Evolutionary conservation across 2,797 vertebrate species (phyloP), one percentile per base, ranked within the genome.

Genomic region (Rhinophrynus dorsalis): DNA sequence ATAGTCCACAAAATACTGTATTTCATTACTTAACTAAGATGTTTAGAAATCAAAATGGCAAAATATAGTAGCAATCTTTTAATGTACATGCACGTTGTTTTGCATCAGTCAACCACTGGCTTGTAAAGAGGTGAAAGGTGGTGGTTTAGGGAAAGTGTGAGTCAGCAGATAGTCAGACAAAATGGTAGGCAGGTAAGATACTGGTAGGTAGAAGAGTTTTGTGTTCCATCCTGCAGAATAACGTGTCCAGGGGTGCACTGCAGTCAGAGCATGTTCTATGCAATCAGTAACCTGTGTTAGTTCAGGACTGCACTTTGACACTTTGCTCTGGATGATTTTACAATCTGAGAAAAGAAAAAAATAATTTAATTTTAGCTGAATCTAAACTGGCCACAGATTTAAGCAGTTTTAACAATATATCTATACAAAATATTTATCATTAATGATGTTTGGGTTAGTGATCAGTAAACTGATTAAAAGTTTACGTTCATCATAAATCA

Each of bases 181-280:
- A 1, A 24, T 51, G 6, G 78, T 78, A 4, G 84, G 86, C 65
- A 85, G 40, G 69, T 86, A 88, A 75, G 84, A 88, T 72, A 87
- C 7, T 0, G 81, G 85, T 1, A 86, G 1, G 42, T 56, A 52
- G 29, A 77, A 0, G 26, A 86, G 38, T 6, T 66, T 18, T 10
- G 81, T 59, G 0, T 87, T 83, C 85, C 84, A 88, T 15, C 87
- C 77, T 0, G 37, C n/a, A 0, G 74, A 32, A 59, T 88, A 87
- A 1, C 75, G 75, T 15, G 77, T 79, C 20, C 61, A 78, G 5
- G 86, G 85, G 3, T 75, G 23, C 47, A 66, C 21, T 70, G 84
- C 13, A 0, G 64, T 87, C 75, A 90, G 67, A 0, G 79, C 81
- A 0, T 84, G 85, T 0, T 74, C 24, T 75, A 82, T 61, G 78